Evolutionary conservation across 2,113 vertebrate species (phyloP), one percentile per base, ranked within the genome.

Genomic region (Aspiorhynchus laticeps): DNA sequence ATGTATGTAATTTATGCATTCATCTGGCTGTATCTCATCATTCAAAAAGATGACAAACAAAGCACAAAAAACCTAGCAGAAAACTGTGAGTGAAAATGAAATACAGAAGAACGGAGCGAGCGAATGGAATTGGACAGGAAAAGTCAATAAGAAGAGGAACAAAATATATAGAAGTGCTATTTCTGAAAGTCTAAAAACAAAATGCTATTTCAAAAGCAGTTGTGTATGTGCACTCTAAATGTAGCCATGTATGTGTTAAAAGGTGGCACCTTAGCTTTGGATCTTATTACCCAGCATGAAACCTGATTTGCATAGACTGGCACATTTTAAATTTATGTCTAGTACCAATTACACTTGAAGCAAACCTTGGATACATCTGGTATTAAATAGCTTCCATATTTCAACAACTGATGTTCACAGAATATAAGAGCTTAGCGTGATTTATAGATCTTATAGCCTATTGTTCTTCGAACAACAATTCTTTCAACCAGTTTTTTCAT

Each of bases 1-100:
- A 71, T 48, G 28, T 69, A 28, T 71, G 41, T 51, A 51, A 83
- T 83, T 83, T 83, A 69, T 83, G 41, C 80, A 83, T 83, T 83
- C 63, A 46, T 83, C 38, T 67, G 15, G 8, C 80, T 43, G 61
- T 67, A 67, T 46, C 36, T 81, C 80, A 81, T 81, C 59, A 81
- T 81, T 67, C 80, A 65, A 83, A 83, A 48, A 83, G 1, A 69
- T 82, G 80, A 83, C 80, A 83, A 69, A 81, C 24, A 43, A 75
- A 75, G 10, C 73, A 75, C 71, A 74, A 43, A 43, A 48, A 61
- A 82, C 41, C 41, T 65, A 46, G 59, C 41, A 46, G 61, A 82
- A 48, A 38, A 67, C 79, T 14, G 12, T 2, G 17, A 73, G 41
- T 7, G 43, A 79, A 53, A 86, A n/a, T 56, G 31, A 86, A 71